Base-by-base conservation (phyloP, 2,888 invertebrate genomes). In the Andrena bicolor region DNA sequence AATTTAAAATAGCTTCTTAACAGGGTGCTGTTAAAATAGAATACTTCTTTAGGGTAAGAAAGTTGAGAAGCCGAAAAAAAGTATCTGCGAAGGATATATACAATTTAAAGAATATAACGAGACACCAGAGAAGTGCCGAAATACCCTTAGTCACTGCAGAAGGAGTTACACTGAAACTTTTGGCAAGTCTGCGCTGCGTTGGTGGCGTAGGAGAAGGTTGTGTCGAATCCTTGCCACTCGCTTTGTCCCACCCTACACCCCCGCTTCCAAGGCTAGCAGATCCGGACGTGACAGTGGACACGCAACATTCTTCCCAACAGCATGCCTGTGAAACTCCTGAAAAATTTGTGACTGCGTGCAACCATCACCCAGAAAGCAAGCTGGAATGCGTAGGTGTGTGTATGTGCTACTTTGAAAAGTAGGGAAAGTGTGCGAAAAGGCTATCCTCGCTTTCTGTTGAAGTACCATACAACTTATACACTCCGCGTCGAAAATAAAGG, bases 151-250 rank as follows among this genome's bases (percentile, higher is more conserved):
- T 94, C 88, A 95, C 95, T 90, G 96, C 95, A 91, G 97, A 96
- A 92, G 97, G 96, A 91, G 97, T 96, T 92, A 97, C 97, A 95
- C 98, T 98, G 96, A 98, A 98, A 94, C 98, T 98, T 95, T 98
- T 98, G 92, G 98, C 97, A 94, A 98, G 96, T 92, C 98, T 96
- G 92, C 98, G 96, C 94, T 97, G 97, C 89, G 97, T 96, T 90
- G 98, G 98, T 91, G 98, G 98, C 90, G 98, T 97, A 86, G 96
- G 96, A 88, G 96, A 96, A 91, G 96, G 96, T 87, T 95, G 96
- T 88, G 95, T 95, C 77, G 92, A 94, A 83, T 92, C 92, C 90
- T 92, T 94, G 86, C 86, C 89, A 85, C 85, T 89, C 79, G 89
- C 85, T 83, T 88, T 92, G 75, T 94, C 94, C 66, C 90, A 93